Conservation (phyloP, 2,113 vertebrate genomes). For the Microtus ochrogaster region DNA sequence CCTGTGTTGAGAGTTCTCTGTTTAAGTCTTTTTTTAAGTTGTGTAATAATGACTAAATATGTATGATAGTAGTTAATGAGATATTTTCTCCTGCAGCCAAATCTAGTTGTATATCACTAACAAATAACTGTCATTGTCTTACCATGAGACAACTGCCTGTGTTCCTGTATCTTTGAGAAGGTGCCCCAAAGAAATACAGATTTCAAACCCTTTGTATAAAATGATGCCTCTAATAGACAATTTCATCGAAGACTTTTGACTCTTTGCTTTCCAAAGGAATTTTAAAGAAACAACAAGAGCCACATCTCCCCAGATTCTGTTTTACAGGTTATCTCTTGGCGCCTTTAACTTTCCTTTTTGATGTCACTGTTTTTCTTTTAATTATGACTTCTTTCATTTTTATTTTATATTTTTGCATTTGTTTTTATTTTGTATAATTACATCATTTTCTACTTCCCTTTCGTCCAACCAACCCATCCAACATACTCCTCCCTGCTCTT, state of each 20-base stretch:
- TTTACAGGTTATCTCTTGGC: not conserved
- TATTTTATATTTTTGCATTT: not conserved
- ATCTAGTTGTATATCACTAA: slow-evolving; percentile 1
- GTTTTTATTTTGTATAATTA: not conserved
- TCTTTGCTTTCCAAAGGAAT: slow-evolving; percentile 32
- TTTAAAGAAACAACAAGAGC: not conserved
- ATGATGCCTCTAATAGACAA: not conserved
- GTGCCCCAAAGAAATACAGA: not conserved
- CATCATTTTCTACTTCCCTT: not conserved
- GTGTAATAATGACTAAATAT: not conserved
- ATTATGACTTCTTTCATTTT: not conserved
- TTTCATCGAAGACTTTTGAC: not conserved
- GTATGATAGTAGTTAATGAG: slow-evolving; percentile 17
- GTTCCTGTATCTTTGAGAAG: not conserved
- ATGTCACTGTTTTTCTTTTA: not conserved
- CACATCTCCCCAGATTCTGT: not conserved
- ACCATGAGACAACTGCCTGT: not conserved
- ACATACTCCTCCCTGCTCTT: not conserved
- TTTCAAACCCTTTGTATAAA: not conserved
- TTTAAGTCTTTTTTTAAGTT: not conserved
- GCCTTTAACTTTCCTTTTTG: not conserved
- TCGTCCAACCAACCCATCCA: not conserved
- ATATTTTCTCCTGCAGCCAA: slow-evolving; percentile 31
- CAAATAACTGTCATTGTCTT: not conserved
- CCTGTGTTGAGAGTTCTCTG: no score